Percentiles rank a stretch among this genome's conserved stretches.
Evolutionary conservation across 2,888 invertebrate genomes (phyloP).

Genomic region (Calephelis perditalis): DNA sequence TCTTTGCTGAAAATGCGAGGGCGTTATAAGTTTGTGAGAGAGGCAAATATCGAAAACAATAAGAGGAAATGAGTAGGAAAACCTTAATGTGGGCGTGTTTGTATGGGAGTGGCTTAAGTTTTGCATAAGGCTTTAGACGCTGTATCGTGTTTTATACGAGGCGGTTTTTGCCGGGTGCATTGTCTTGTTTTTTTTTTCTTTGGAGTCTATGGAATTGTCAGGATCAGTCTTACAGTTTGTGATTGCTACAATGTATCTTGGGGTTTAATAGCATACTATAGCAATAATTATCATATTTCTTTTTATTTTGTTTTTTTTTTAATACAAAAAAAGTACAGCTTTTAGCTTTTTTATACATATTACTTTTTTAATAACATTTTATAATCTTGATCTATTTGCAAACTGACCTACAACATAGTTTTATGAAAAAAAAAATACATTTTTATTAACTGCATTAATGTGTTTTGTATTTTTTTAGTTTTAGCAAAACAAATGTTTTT

Average conservation of each 20-base stretch:
- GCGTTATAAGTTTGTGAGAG: conserved; percentile 55
- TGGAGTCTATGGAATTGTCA: conserved; percentile 27
- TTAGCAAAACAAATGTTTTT: too few species aligned
- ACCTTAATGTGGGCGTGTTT: conserved; percentile 53
- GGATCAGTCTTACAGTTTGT: conserved; percentile 23
- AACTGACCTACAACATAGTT: too few species aligned
- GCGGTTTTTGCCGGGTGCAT: conserved; percentile 63
- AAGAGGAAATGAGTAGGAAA: conserved; percentile 40
- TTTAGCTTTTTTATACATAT: too few species aligned
- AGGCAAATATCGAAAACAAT: conserved; percentile 36
- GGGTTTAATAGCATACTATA: conserved; percentile 18
- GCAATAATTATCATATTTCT: conserved; percentile 15
- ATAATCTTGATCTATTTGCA: too few species aligned
- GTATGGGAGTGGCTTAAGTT: conserved; percentile 56
- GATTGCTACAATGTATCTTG: conserved; percentile 19
- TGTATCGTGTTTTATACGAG: conserved; percentile 50
- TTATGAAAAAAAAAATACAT: too few species aligned
- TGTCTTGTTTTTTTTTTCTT: conserved; percentile 56
- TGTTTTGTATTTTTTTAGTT: too few species aligned
- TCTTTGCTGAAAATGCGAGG: conserved; percentile 59
- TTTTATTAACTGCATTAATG: too few species aligned
- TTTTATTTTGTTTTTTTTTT: background rate
- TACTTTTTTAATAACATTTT: too few species aligned
- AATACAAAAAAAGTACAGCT: background rate
- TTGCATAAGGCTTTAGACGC: conserved; percentile 57